A percentile compares a stretch with the other conserved stretches of the same genome.
These are phyloP conservation scores for Myotis brandtii DNA, from an alignment of 2,113 vertebrate species.

Conservation along the genomic window DNA sequence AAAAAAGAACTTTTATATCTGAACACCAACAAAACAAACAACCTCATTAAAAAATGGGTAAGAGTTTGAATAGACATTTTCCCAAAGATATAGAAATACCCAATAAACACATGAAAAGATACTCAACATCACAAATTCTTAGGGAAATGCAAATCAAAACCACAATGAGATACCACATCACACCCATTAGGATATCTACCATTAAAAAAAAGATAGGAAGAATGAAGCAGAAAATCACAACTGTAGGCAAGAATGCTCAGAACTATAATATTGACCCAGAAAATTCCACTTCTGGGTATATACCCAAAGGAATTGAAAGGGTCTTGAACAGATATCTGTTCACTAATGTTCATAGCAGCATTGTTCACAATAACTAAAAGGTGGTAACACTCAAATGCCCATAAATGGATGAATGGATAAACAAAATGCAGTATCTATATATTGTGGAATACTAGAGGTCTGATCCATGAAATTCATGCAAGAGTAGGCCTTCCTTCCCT, in stretches of 20 bases:
- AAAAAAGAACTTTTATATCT: neutral
- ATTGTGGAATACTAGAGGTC: neutral
- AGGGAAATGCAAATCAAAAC: conserved; percentile 33
- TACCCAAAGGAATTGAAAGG: neutral
- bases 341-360: neutral
- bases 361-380: neutral
- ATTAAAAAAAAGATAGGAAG: neutral
- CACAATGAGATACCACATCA: neutral
- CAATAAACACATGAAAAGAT: neutral
- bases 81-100: neutral
- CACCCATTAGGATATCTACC: neutral
- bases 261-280: neutral
- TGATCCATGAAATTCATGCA: too few species aligned
- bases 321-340: neutral
- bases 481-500: too few species aligned
- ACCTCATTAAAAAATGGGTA: neutral
- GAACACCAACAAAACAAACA: conserved; percentile 30
- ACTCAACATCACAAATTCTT: neutral
- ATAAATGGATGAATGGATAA: neutral
- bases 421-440: neutral
- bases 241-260: neutral
- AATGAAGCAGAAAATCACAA: neutral
- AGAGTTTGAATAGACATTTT: neutral
- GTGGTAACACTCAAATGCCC: neutral
- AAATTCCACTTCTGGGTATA: neutral